These are phyloP conservation scores for Orthosia gothica DNA, from an alignment of 2,888 invertebrate species.

Conservation along the genomic window DNA sequence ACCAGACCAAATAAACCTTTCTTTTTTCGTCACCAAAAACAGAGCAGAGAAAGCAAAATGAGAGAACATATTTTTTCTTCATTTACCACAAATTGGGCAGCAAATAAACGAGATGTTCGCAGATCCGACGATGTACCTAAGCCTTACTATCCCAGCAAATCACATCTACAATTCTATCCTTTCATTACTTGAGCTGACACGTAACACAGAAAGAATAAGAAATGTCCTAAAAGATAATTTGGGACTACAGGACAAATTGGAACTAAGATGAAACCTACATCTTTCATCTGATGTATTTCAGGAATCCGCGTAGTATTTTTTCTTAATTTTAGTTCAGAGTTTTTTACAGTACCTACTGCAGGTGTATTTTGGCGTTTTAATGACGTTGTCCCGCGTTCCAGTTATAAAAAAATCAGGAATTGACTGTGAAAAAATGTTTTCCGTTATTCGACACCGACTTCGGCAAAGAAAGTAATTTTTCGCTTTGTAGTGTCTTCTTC, in stretches of 20 bases:
- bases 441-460: no score
- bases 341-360: no score
- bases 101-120: conserved; percentile 25
- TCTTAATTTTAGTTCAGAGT: no score
- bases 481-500: no score
- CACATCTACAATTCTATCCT: conserved; percentile 43
- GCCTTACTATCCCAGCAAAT: conserved; percentile 33
- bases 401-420: no score
- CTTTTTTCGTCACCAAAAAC: conserved; percentile 20
- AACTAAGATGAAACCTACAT: conserved; percentile 12
- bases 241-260: conserved; percentile 27
- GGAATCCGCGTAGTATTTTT: background rate
- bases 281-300: conserved; percentile 7
- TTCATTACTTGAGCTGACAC: conserved; percentile 35
- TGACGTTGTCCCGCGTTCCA: no score
- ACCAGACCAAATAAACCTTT: background rate
- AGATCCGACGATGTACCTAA: conserved; percentile 7
- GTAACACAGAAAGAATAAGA: conserved; percentile 5
- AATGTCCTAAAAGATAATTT: conserved; percentile 37
- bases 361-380: no score
- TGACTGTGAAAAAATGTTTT: no score
- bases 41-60: background rate
- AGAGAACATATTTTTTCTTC: background rate
- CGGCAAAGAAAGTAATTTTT: no score
- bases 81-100: conserved; percentile 28